These are phyloP conservation scores for Pelodytes ibericus DNA, from an alignment of 2,797 vertebrate genomes.

Conservation along the genomic window DNA sequence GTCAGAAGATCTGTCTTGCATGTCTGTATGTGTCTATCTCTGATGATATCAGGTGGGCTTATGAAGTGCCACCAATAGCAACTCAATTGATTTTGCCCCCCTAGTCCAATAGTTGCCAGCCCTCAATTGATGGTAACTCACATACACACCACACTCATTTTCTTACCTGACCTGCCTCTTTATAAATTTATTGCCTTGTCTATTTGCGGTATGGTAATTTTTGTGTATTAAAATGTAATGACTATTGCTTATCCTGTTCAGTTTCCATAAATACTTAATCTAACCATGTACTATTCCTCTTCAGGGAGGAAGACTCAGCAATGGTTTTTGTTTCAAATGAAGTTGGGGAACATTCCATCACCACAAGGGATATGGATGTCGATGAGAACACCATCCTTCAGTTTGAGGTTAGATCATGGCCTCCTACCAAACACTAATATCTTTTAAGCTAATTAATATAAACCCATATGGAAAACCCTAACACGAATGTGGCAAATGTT, in stretches of 20 bases:
- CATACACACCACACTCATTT: too few species aligned
- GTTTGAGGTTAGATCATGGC: conserved; percentile 84
- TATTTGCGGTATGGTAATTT: background rate
- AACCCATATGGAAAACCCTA: background rate
- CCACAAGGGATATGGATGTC: conserved; percentile 91
- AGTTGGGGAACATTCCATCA: conserved; percentile 94
- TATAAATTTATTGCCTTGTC: too few species aligned
- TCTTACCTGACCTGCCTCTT: too few species aligned
- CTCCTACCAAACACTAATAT: background rate
- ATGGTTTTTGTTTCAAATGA: conserved; percentile 98
- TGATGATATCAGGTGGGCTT: too few species aligned
- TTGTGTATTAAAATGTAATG: background rate
- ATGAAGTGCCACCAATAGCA: too few species aligned
- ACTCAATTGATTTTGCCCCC: too few species aligned
- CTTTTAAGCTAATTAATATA: background rate
- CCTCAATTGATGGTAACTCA: too few species aligned
- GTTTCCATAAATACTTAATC: background rate
- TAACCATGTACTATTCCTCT: conserved; percentile 5
- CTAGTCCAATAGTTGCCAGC: too few species aligned
- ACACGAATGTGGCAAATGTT: background rate
- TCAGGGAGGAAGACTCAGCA: conserved; percentile 93
- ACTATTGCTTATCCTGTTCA: background rate
- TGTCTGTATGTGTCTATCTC: too few species aligned
- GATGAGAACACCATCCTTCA: conserved; percentile 97
- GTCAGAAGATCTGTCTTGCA: too few species aligned